phyloP scores from a whole-genome alignment of 2,113 vertebrate species.

The Eleginops maclovinus region DNA sequence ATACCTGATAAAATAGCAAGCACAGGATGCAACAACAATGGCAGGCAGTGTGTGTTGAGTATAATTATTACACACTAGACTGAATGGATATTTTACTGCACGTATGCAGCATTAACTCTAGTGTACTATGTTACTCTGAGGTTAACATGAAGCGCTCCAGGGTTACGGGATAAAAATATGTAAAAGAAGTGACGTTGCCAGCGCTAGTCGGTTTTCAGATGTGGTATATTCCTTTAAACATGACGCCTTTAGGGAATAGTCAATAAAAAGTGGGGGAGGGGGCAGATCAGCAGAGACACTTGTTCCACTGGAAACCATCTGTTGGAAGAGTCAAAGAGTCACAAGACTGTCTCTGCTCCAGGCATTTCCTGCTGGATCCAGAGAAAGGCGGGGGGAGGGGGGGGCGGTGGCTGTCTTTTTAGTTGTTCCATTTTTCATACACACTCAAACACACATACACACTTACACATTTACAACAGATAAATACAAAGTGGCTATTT shows the following conservation, averaged over 20 bases:
- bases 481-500: constrained; percentile 37
- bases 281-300: constrained; percentile 77
- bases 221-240: constrained; percentile 61
- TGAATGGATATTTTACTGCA: background rate
- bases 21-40: background rate
- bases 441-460: constrained; percentile 34
- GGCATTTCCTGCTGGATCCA: constrained; percentile 85
- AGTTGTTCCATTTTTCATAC: constrained; percentile 63
- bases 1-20: background rate
- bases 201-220: constrained; percentile 36
- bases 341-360: constrained; percentile 82
- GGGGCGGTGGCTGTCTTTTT: constrained; percentile 46
- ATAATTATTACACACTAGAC: background rate
- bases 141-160: constrained; percentile 4
- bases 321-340: constrained; percentile 85
- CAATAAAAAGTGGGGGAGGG: constrained; percentile 62
- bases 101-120: background rate
- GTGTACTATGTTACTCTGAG: background rate
- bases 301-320: constrained; percentile 84
- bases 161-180: background rate
- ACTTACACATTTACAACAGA: constrained; percentile 19
- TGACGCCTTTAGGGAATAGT: constrained; percentile 64
- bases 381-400: constrained; percentile 31
- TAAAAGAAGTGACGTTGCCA: constrained; percentile 3
- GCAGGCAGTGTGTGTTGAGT: background rate